Percentiles rank a stretch among this genome's conserved stretches.
Evolutionary conservation across 2,888 invertebrate genomes (phyloP).

Genomic region (Archips crataeganus): DNA sequence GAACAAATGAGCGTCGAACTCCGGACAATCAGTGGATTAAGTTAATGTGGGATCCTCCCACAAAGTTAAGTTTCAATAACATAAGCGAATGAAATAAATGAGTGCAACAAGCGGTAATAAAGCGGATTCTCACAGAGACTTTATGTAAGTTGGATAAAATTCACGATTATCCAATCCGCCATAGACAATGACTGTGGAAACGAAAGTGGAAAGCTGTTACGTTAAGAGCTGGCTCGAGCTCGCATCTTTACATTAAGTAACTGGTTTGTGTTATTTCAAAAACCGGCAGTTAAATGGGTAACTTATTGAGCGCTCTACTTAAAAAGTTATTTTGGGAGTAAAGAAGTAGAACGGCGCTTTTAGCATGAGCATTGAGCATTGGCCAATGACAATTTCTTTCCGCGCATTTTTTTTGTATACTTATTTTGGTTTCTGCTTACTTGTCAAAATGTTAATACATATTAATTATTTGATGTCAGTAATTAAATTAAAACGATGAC

Average conservation of each 20-base stretch:
- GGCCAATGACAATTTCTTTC: background rate
- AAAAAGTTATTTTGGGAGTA: background rate
- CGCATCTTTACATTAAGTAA: slow-evolving; percentile 41
- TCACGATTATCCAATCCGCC: slow-evolving; percentile 77
- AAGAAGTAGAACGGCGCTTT: background rate
- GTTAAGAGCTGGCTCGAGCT: slow-evolving; percentile 55
- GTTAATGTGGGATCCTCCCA: slow-evolving; percentile 65
- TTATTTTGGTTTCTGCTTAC: background rate
- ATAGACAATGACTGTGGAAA: slow-evolving; percentile 82
- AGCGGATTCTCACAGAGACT: slow-evolving; percentile 72
- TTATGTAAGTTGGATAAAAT: slow-evolving; percentile 78
- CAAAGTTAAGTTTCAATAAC: slow-evolving; percentile 72
- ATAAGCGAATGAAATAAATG: slow-evolving; percentile 63
- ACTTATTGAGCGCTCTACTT: slow-evolving; percentile 12
- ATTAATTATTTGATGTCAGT: background rate
- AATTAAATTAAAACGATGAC: slow-evolving; percentile 6
- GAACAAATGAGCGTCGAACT: slow-evolving; percentile 18
- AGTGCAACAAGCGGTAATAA: slow-evolving; percentile 72
- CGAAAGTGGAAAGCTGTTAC: slow-evolving; percentile 82
- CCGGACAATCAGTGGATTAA: slow-evolving; percentile 27
- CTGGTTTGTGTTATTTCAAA: slow-evolving; percentile 29
- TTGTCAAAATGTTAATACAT: background rate
- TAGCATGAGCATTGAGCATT: background rate
- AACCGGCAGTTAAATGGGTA: slow-evolving; percentile 11
- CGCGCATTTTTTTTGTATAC: background rate